A percentile compares a stretch with the other conserved stretches of the same genome.
Conservation (phyloP, 2,113 vertebrate genomes). For the Grammomys surdaster region DNA sequence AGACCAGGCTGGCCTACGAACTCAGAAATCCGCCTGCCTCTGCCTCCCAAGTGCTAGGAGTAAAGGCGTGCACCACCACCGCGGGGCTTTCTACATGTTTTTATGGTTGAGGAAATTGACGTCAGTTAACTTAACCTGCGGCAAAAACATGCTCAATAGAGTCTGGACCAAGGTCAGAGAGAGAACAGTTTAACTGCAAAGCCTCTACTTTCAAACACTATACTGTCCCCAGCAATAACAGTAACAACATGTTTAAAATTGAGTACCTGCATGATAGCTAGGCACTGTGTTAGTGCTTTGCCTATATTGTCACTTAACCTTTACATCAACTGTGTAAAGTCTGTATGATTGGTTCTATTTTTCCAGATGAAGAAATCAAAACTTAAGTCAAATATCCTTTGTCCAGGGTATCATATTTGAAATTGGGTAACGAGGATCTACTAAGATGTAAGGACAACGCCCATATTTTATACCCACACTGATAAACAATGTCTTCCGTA, state of each 20-base stretch:
- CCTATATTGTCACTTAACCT: constrained; percentile 18
- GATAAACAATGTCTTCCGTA: not conserved
- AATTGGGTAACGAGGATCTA: not conserved
- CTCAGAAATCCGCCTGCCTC: no score
- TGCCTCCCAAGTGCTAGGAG: no score
- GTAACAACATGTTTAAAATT: constrained; percentile 18
- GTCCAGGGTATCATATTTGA: not conserved
- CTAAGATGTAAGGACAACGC: not conserved
- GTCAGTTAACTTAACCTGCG: constrained; percentile 42
- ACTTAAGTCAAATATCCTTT: constrained; percentile 31
- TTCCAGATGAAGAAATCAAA: constrained; percentile 22
- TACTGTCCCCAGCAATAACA: constrained; percentile 9
- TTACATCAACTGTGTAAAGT: constrained; percentile 61
- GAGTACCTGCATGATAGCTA: not conserved
- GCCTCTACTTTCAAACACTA: not conserved
- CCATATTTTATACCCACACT: not conserved
- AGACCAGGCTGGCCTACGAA: no score
- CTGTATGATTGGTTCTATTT: not conserved
- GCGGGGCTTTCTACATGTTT: not conserved
- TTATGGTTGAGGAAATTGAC: constrained; percentile 49
- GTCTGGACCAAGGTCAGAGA: not conserved
- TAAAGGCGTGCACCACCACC: no score
- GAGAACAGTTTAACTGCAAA: constrained; percentile 15
- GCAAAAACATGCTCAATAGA: constrained; percentile 23
- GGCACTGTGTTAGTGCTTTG: constrained; percentile 9